Percentiles rank a stretch among this genome's conserved stretches.
These are phyloP conservation scores for Cotesia vestalis DNA, from an alignment of 1,140 invertebrate species.

Conservation along the genomic window DNA sequence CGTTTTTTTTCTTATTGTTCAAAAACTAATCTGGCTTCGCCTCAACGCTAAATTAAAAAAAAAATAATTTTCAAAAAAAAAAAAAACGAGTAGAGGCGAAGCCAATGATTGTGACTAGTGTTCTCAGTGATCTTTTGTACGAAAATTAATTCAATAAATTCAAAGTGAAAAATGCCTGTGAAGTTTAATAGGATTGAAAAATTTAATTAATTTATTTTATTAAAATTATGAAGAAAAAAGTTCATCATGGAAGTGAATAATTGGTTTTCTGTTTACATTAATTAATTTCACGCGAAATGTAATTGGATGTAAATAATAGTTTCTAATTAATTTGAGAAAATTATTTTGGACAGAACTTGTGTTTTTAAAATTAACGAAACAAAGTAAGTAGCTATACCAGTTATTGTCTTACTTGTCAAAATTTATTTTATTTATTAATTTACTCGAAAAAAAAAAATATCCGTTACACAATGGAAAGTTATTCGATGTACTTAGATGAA, in stretches of 20 bases:
- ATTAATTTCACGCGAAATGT: neutral
- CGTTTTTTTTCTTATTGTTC: neutral
- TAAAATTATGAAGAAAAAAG: no score
- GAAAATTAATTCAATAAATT: no score
- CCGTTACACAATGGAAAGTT: constrained; percentile 66
- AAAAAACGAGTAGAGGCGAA: neutral
- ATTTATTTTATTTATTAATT: neutral
- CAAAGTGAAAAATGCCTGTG: no score
- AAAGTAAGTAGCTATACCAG: no score
- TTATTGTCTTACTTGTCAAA: no score
- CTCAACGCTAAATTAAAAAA: neutral
- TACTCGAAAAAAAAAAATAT: constrained; percentile 37
- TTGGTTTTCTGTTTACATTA: neutral
- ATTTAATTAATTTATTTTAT: no score
- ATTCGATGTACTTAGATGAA: constrained; percentile 46
- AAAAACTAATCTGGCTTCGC: constrained; percentile 9
- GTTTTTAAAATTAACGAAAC: no score
- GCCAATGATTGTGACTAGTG: neutral
- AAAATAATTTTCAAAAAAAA: neutral
- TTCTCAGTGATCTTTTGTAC: no score
- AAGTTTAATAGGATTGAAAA: no score
- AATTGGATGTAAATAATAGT: neutral
- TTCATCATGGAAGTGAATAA: neutral
- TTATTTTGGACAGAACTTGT: no score
- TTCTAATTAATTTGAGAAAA: no score